phyloP scores from a whole-genome alignment of 1,140 invertebrate species.

The Plodia interpunctella region DNA sequence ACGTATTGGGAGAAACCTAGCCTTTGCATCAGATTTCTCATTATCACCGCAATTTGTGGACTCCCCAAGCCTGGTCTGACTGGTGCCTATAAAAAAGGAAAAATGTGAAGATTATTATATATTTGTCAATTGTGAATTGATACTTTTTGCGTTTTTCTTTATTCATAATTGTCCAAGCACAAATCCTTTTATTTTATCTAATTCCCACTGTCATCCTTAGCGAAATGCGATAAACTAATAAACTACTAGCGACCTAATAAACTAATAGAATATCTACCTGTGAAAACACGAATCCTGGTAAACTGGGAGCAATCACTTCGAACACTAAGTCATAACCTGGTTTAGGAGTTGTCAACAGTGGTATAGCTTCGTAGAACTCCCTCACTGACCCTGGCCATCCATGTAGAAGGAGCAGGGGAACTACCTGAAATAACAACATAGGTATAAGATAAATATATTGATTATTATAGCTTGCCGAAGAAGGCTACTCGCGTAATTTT shows the following conservation, averaged over 20 bases:
- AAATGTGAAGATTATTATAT: background rate
- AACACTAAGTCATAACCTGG: constrained; percentile 83
- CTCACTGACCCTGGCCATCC: constrained; percentile 91
- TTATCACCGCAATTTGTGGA: constrained; percentile 83
- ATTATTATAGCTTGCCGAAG: too few species aligned
- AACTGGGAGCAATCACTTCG: constrained; percentile 85
- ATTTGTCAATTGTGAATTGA: too few species aligned
- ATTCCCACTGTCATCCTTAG: too few species aligned
- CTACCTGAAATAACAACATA: constrained; percentile 55
- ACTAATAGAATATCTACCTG: constrained; percentile 37
- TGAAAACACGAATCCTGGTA: constrained; percentile 89
- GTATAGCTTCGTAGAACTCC: constrained; percentile 88
- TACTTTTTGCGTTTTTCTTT: too few species aligned
- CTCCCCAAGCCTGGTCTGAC: constrained; percentile 79
- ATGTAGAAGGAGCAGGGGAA: constrained; percentile 85
- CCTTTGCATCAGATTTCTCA: constrained; percentile 90
- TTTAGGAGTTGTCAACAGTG: constrained; percentile 80
- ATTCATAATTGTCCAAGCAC: too few species aligned
- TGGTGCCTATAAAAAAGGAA: constrained; percentile 66
- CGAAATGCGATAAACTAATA: too few species aligned
- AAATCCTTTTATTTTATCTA: too few species aligned
- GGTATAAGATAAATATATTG: too few species aligned
- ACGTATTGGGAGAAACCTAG: constrained; percentile 87
- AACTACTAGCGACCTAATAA: too few species aligned
- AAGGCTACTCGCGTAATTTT: too few species aligned